These are phyloP conservation scores for Todiramphus saurophagus DNA, from an alignment of 2,113 vertebrate species.

Conservation along the genomic window DNA sequence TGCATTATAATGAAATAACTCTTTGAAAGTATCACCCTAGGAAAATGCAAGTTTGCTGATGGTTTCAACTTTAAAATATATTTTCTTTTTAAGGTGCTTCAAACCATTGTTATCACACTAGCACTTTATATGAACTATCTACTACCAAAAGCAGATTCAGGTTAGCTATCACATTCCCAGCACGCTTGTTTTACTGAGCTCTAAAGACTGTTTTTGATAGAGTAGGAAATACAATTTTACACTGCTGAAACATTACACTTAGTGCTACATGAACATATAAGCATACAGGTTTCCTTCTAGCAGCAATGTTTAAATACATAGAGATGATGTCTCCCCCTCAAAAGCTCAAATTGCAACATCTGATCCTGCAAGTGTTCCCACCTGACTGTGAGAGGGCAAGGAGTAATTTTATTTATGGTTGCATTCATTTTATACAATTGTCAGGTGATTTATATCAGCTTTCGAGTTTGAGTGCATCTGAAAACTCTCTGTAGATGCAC, in stretches of 20 bases:
- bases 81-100: slow-evolving; percentile 29
- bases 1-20: not conserved
- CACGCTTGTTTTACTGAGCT: not conserved
- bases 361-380: not conserved
- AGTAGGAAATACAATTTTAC: not conserved
- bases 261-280: not conserved
- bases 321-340: not conserved
- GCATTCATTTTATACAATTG: not conserved
- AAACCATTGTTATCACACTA: not conserved
- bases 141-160: not conserved
- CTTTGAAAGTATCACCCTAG: not conserved
- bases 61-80: not conserved
- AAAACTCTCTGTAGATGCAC: not conserved
- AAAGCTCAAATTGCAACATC: not conserved
- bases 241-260: not conserved
- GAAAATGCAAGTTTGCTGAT: not conserved
- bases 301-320: not conserved
- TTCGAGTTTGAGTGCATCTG: not conserved
- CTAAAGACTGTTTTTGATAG: not conserved
- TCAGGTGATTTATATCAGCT: not conserved
- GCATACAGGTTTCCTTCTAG: not conserved
- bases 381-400: not conserved
- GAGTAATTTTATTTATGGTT: not conserved
- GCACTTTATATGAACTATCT: not conserved
- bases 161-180: not conserved